Conservation (phyloP, 1,140 invertebrate genomes). For the Caenorhabditis latens region DNA sequence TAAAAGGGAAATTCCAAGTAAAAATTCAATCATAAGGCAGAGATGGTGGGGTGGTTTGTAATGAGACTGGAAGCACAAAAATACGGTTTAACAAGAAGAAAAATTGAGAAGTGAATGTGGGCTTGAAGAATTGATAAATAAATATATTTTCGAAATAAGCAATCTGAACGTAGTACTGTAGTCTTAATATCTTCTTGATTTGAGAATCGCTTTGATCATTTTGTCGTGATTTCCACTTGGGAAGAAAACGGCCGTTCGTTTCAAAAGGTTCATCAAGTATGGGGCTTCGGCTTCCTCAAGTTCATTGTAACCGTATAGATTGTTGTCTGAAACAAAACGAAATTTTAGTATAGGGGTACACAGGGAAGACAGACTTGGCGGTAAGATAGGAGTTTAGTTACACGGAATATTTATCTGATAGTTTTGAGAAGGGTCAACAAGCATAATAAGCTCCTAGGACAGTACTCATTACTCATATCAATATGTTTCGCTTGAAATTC, state of each 20-base stretch:
- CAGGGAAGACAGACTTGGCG: too few relatives aligned
- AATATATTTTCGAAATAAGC: not conserved
- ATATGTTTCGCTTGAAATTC: too few relatives aligned
- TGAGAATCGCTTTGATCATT: conserved; percentile 50
- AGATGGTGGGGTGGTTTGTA: not conserved
- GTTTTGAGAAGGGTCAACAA: too few relatives aligned
- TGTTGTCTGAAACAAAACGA: conserved; percentile 2
- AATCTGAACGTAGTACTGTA: not conserved
- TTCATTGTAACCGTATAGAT: conserved; percentile 8
- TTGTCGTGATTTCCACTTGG: conserved; percentile 44
- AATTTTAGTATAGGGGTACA: not conserved
- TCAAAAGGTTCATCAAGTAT: conserved; percentile 31
- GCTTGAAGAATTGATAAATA: not conserved
- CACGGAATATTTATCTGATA: too few relatives aligned
- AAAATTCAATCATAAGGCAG: conserved; percentile 31
- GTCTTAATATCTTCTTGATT: conserved; percentile 15
- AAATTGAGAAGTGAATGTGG: conserved; percentile 1
- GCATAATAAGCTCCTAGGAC: too few relatives aligned
- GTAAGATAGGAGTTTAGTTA: too few relatives aligned
- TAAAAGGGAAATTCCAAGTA: not conserved
- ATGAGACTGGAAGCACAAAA: not conserved
- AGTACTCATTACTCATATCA: too few relatives aligned
- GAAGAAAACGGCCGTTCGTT: conserved; percentile 41
- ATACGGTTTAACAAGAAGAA: not conserved
- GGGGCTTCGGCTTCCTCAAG: conserved; percentile 13